phyloP scores from a whole-genome alignment of 2,113 vertebrate species.

The Sus scrofa region T2T-Sscrofa CM000830.6:6724001-6724500 shows the following conservation, averaged over 20 bases:
- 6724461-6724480: not conserved
- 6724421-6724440: fast-evolving
- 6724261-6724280: not conserved
- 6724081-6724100: not conserved
- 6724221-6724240: not conserved
- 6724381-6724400: not conserved
- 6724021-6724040: no score
- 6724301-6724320: not conserved
- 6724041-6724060: fast-evolving
- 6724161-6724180: fast-evolving
- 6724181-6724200: fast-evolving
- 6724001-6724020: not conserved
- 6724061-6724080: fast-evolving
- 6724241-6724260: not conserved
- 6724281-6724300: not conserved
- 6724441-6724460: fast-evolving
- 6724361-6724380: not conserved
- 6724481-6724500: not conserved
- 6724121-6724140: fast-evolving
- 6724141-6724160: fast-evolving
- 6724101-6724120: fast-evolving
- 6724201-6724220: fast-evolving
- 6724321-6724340: not conserved
- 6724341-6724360: not conserved
- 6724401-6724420: not conserved